Percentiles rank a stretch among this genome's conserved stretches.
These are phyloP conservation scores for human (Homo sapiens) DNA, from an alignment of 2,113 vertebrate genomes.

Conservation along the genomic window GRCh38 chr11:119661001-119661500, in stretches of 20 bases:
- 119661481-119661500: slow-evolving; percentile 3
- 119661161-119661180: slow-evolving; percentile 46
- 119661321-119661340: background rate
- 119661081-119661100: slow-evolving; percentile 82
- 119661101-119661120: slow-evolving; percentile 82
- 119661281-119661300: slow-evolving; percentile 56
- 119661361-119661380: background rate
- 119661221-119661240: slow-evolving; percentile 70
- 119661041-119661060: slow-evolving; percentile 83
- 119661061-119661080: slow-evolving; percentile 87
- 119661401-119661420: background rate
- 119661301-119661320: background rate
- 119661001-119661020: slow-evolving; percentile 91
- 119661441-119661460: background rate
- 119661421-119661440: background rate
- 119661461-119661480: background rate
- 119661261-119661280: slow-evolving; percentile 34
- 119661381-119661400: background rate
- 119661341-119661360: background rate
- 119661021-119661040: slow-evolving; percentile 87
- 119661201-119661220: slow-evolving; percentile 66
- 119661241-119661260: background rate
- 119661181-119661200: background rate
- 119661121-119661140: slow-evolving; percentile 67
- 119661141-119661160: slow-evolving; percentile 72